A percentile compares a stretch with the other conserved stretches of the same genome.
Conservation (phyloP, 2,797 vertebrate species). For the Falco rusticolus region DNA sequence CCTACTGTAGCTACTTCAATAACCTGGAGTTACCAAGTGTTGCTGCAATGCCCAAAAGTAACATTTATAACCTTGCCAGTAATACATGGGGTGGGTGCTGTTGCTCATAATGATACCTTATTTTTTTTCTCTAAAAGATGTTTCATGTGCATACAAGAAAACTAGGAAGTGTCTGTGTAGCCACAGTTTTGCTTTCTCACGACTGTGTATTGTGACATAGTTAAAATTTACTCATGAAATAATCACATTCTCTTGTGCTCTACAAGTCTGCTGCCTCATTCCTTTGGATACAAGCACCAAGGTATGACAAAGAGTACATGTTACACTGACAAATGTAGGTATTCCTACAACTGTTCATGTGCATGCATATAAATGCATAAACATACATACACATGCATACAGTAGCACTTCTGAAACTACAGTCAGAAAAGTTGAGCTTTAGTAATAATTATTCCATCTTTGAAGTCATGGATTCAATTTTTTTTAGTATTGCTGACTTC, state of each 20-base stretch:
- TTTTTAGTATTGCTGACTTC: background rate
- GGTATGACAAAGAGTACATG: background rate
- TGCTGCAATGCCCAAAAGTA: background rate
- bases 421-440: background rate
- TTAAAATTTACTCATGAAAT: background rate
- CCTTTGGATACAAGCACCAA: background rate
- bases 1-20: background rate
- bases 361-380: background rate
- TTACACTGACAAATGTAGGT: background rate
- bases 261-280: background rate
- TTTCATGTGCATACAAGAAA: background rate
- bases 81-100: fast-evolving
- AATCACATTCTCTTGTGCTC: background rate
- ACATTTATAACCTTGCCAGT: background rate
- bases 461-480: background rate
- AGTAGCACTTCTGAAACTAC: background rate
- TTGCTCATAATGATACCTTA: background rate
- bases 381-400: background rate
- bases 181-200: background rate
- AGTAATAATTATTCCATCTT: background rate
- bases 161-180: background rate
- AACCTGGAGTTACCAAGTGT: background rate
- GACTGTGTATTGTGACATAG: background rate
- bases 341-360: background rate
- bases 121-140: background rate